Base-by-base conservation (phyloP, 2,797 vertebrate species). In the Dallia pectoralis region DNA sequence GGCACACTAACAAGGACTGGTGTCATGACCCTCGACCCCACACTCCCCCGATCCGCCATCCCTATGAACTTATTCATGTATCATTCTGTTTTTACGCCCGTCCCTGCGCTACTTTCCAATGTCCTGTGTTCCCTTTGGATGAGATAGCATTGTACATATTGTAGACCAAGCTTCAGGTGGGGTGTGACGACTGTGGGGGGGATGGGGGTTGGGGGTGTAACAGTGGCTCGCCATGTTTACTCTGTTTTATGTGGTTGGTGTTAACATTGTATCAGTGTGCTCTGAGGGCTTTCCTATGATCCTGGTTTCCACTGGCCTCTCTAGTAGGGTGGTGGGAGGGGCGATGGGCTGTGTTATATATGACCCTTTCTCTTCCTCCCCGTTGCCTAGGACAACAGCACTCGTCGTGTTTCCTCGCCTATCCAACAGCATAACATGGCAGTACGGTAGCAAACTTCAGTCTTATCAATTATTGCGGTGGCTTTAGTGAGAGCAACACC, bases 1-100 rank as follows among this genome's bases (percentile, higher is more conserved):
- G 79, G 80, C 79, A 73, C 80, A 14, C 71, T 82, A 71, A 70
- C 72, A 40, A 44, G 79, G 72, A 82, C 84, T 86, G 47, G 72
- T 48, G 63, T 82, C 77, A 14, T 82, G 77, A 83, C 65, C 44
- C 69, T 29, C n/a, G 62, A 74, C 19, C 27, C 68, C 30, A 65
- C 33, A 49, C 70, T 47, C 53, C 69, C 67, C 74, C 62, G 40
- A n/a, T n/a, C n/a, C n/a, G n/a, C n/a, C 59, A 61, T 77, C 48
- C 82, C 68, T 76, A 29, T 68, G 53, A 79, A 59, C 74, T 80
- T 71, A 69, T 74, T 62, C 40, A 27, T 40, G 53, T 64, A 64
- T 70, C 61, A 30, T 74, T 64, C 48, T 0, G 29, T 27, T 59
- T 19, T 67, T 68, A 62, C 15, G 6, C 73, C 22, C 63, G 16